These are phyloP conservation scores for Drosophila subsilvestris DNA, from an alignment of 2,888 invertebrate genomes.

Conservation along the genomic window DNA sequence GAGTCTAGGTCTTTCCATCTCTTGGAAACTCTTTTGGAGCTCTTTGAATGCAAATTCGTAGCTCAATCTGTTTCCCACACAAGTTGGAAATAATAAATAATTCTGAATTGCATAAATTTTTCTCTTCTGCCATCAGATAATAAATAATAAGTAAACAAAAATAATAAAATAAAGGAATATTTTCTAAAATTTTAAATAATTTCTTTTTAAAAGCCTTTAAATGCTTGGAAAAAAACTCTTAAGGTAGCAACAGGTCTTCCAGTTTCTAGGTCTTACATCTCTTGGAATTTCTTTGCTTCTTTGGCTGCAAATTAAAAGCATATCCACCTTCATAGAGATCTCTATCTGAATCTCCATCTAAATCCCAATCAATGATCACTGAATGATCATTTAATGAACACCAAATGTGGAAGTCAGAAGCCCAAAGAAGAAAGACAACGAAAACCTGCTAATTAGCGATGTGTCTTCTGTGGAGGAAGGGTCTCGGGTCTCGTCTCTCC, in stretches of 20 bases:
- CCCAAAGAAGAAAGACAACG: background rate
- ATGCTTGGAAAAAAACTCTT: too few species aligned
- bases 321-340: background rate
- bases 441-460: constrained; percentile 28
- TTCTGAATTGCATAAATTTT: too few species aligned
- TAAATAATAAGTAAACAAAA: background rate
- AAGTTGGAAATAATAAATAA: too few species aligned
- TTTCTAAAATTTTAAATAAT: too few species aligned
- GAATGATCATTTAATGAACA: constrained; percentile 24
- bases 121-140: too few species aligned
- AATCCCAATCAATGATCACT: background rate
- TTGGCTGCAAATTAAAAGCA: background rate
- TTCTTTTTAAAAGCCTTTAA: too few species aligned
- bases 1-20: background rate
- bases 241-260: background rate
- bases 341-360: background rate
- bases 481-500: background rate
- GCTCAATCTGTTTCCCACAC: too few species aligned
- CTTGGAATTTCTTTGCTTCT: background rate
- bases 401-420: constrained; percentile 16
- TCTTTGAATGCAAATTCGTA: background rate
- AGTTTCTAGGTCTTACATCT: background rate
- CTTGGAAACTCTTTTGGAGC: background rate
- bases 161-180: too few species aligned
- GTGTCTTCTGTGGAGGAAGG: background rate